These are phyloP conservation scores for Drosophila sechellia DNA, from an alignment of 1,140 invertebrate genomes.

Conservation along the genomic window DNA sequence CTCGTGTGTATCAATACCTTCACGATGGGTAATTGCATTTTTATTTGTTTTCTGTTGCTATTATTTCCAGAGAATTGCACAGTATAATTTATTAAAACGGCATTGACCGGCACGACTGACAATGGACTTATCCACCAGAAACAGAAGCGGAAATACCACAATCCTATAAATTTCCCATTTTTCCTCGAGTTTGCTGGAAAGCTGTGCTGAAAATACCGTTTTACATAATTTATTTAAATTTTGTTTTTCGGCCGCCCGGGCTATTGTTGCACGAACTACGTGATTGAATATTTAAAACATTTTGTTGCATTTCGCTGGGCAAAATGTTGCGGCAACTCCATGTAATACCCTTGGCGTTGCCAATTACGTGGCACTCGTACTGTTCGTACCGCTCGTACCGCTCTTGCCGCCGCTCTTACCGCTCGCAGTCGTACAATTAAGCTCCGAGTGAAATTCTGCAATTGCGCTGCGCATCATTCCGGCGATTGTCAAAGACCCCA, in stretches of 20 bases:
- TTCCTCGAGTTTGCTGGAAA: conserved; percentile 26
- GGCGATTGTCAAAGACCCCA: conserved; percentile 63
- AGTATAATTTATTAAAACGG: conserved; percentile 48
- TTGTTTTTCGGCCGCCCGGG: conserved; percentile 32
- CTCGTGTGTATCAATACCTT: conserved; percentile 15
- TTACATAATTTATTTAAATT: conserved; percentile 82
- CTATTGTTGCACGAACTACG: conserved; percentile 76
- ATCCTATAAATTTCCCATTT: conserved; percentile 36
- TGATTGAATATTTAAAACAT: conserved; percentile 82
- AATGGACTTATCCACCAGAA: conserved; percentile 23
- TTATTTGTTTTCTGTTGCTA: conserved; percentile 33
- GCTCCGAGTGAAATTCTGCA: conserved; percentile 79
- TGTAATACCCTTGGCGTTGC: conserved; percentile 76
- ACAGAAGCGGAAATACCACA: conserved; percentile 67
- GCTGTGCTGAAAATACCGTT: conserved; percentile 31
- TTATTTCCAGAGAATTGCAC: conserved; percentile 51
- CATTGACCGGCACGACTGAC: conserved; percentile 54
- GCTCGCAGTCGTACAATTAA: conserved; percentile 58
- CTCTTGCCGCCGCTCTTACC: conserved; percentile 9
- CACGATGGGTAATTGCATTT: conserved; percentile 38
- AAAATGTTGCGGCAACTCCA: conserved; percentile 49
- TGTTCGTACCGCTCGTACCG: conserved; percentile 3
- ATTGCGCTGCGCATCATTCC: conserved; percentile 72
- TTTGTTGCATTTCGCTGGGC: conserved; percentile 64
- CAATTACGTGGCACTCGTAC: conserved; percentile 63